phyloP scores from a whole-genome alignment of 2,888 invertebrate species.

The Seira sanloemensis region DNA sequence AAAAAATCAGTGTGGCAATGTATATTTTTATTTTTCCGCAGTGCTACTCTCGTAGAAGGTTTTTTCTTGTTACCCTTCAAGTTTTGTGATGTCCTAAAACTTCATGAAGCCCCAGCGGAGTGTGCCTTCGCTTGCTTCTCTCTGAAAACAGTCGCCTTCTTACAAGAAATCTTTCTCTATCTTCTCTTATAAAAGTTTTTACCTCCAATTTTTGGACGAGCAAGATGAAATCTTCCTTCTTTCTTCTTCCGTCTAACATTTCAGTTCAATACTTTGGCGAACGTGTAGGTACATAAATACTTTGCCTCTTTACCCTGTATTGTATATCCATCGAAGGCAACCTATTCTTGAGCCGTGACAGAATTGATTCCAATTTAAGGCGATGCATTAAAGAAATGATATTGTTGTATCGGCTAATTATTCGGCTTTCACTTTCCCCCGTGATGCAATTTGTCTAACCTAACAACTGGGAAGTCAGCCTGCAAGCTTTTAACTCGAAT shows the following conservation, averaged over 20 bases:
- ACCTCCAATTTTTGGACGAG: not conserved
- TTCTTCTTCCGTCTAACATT: not conserved
- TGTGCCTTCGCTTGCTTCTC: not conserved
- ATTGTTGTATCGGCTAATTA: no score
- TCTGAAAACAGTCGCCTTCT: not conserved
- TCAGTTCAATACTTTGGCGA: not conserved
- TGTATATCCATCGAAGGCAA: no score
- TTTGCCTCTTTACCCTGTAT: no score
- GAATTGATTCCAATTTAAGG: no score
- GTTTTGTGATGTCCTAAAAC: constrained; percentile 10
- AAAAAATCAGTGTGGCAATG: not conserved
- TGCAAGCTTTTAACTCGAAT: no score
- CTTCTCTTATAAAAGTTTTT: not conserved
- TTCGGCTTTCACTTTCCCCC: no score
- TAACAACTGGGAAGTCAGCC: no score
- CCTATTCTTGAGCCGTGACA: no score
- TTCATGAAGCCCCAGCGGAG: constrained; percentile 5
- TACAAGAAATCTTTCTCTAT: not conserved
- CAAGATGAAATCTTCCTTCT: not conserved
- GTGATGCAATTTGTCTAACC: no score
- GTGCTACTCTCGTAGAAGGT: not conserved
- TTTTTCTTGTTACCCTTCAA: not conserved
- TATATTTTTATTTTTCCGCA: constrained; percentile 15
- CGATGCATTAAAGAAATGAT: no score
- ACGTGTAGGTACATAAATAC: no score